A percentile compares a stretch with the other conserved stretches of the same genome.
These are phyloP conservation scores for Caenorhabditis uteleia DNA, from an alignment of 2,888 invertebrate species.

Conservation along the genomic window DNA sequence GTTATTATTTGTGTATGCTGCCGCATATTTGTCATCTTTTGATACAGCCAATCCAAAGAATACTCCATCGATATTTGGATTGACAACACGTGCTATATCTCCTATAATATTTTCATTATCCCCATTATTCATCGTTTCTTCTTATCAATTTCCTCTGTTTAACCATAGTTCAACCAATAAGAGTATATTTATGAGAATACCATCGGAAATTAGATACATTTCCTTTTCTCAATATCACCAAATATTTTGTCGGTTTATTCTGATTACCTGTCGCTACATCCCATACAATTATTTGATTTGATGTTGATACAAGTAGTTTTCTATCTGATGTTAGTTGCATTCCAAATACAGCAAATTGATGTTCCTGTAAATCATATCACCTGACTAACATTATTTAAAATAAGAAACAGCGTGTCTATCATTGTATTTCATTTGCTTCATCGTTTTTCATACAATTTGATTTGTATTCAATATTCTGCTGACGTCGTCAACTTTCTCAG, in stretches of 20 bases:
- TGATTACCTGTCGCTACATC: conserved; percentile 82
- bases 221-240: no score
- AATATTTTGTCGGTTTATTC: neutral
- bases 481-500: no score
- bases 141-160: neutral
- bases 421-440: neutral
- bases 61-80: conserved; percentile 89
- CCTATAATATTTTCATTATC: conserved; percentile 73
- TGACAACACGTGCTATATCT: conserved; percentile 87
- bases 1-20: conserved; percentile 93
- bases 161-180: no score
- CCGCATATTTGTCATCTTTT: conserved; percentile 92
- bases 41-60: conserved; percentile 79
- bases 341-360: conserved; percentile 94
- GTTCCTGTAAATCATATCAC: conserved; percentile 77
- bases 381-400: no score
- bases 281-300: conserved; percentile 94
- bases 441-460: neutral
- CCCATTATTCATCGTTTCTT: neutral
- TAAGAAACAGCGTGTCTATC: no score
- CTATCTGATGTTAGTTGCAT: conserved; percentile 87
- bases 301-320: conserved; percentile 91
- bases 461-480: no score
- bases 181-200: neutral
- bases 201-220: neutral